A percentile compares a stretch with the other conserved stretches of the same genome.
phyloP scores from a whole-genome alignment of 2,113 vertebrate species.

The Podiceps cristatus region DNA sequence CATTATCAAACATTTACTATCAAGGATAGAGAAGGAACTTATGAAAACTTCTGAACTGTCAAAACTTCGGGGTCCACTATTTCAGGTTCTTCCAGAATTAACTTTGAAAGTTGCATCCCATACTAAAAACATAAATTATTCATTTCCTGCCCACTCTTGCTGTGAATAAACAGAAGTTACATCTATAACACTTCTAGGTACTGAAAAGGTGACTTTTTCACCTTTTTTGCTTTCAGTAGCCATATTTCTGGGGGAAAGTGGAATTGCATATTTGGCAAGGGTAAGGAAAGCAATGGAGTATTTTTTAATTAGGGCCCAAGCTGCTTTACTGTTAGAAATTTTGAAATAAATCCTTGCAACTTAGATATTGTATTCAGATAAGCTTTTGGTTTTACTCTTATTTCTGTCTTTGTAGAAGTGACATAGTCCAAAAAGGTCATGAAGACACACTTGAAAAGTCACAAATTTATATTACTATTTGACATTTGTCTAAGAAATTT shows the following conservation, averaged over 20 bases:
- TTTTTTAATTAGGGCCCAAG: neutral
- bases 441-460: neutral
- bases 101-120: neutral
- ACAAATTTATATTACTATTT: neutral
- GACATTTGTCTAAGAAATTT: neutral
- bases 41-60: neutral
- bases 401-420: neutral
- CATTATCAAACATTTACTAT: neutral
- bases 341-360: neutral
- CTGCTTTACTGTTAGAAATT: neutral
- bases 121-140: neutral
- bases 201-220: neutral
- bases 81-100: neutral
- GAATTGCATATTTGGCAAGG: neutral
- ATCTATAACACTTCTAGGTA: neutral
- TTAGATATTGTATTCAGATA: neutral
- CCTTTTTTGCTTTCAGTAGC: neutral
- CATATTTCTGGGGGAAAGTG: neutral
- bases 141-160: neutral
- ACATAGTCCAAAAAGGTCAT: neutral
- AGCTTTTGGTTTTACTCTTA: neutral
- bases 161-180: neutral
- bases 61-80: neutral
- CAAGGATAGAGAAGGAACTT: neutral
- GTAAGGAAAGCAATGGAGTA: neutral